A percentile compares a stretch with the other conserved stretches of the same genome.
Conservation (phyloP, 2,888 invertebrate genomes). For the Taphrorychus bicolor region DNA sequence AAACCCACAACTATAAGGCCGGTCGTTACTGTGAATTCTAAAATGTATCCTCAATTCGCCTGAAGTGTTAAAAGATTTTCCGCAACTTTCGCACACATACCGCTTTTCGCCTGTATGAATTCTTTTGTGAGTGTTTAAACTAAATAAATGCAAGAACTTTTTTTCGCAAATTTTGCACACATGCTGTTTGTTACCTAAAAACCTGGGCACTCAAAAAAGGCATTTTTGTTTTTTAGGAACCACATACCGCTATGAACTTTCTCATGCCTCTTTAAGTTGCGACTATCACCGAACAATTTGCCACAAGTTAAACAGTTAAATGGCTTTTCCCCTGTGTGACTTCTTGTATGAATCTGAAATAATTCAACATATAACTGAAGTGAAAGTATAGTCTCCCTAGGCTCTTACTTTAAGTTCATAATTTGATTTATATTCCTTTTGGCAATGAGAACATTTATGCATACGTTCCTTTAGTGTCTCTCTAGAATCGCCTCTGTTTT, state of each 20-base stretch:
- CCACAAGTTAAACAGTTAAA: conserved; percentile 46
- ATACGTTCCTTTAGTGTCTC: not conserved
- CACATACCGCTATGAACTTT: conserved; percentile 49
- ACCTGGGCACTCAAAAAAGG: too few relatives aligned
- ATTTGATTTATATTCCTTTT: conserved; percentile 47
- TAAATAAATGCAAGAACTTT: conserved; percentile 48
- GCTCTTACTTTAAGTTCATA: conserved; percentile 48
- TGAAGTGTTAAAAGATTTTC: conserved; percentile 48
- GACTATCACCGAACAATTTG: conserved; percentile 49
- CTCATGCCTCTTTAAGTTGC: conserved; percentile 48
- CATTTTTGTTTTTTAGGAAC: not conserved
- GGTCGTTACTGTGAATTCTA: conserved; percentile 48
- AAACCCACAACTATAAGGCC: conserved; percentile 47
- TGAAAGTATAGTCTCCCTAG: not conserved
- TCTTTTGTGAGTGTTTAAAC: conserved; percentile 48
- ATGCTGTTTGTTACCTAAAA: conserved; percentile 42
- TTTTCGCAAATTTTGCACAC: conserved; percentile 48
- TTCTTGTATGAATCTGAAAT: conserved; percentile 48
- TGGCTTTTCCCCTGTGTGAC: conserved; percentile 48
- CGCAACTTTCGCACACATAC: conserved; percentile 47
- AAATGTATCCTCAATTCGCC: conserved; percentile 49
- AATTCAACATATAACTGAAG: not conserved
- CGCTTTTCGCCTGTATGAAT: conserved; percentile 41
- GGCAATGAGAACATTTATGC: conserved; percentile 34
- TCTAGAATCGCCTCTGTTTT: not conserved